These are phyloP conservation scores for Drosophila lutescens DNA, from an alignment of 2,888 invertebrate genomes.

Conservation along the genomic window DNA sequence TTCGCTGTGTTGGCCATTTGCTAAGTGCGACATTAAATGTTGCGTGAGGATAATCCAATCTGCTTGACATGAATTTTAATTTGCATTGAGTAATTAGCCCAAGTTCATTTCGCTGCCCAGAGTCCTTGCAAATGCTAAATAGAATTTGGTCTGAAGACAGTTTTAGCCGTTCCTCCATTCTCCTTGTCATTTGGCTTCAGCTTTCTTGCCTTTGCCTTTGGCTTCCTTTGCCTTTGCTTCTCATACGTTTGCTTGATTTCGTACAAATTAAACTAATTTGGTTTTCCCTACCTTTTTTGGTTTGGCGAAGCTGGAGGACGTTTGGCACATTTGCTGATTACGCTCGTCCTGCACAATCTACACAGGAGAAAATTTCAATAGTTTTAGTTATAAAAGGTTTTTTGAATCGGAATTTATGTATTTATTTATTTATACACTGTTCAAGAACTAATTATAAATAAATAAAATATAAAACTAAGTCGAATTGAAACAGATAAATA, in stretches of 20 bases:
- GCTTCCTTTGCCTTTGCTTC: slow-evolving; percentile 15
- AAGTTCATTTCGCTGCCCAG: slow-evolving; percentile 67
- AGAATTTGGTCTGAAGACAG: slow-evolving; percentile 60
- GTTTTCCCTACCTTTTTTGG: slow-evolving; percentile 52
- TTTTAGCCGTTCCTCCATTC: slow-evolving; percentile 33
- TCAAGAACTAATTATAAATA: too few relatives aligned
- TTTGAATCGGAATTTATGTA: too few relatives aligned
- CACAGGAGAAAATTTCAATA: neutral
- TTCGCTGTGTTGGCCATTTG: slow-evolving; percentile 48
- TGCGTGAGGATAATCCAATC: slow-evolving; percentile 81
- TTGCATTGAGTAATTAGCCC: slow-evolving; percentile 81
- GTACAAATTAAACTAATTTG: slow-evolving; percentile 77
- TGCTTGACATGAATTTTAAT: slow-evolving; percentile 81
- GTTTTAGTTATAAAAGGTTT: too few relatives aligned
- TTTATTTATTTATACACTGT: too few relatives aligned
- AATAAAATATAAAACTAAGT: too few relatives aligned
- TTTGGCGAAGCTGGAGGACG: slow-evolving; percentile 21
- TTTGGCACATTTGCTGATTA: slow-evolving; percentile 77
- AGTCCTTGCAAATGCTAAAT: slow-evolving; percentile 70
- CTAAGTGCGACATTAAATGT: slow-evolving; percentile 79
- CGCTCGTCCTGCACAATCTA: slow-evolving; percentile 49
- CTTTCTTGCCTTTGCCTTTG: neutral
- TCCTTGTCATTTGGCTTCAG: slow-evolving; percentile 18
- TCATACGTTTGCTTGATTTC: slow-evolving; percentile 70
- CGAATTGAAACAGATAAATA: too few relatives aligned